A percentile compares a stretch with the other conserved stretches of the same genome.
Conservation (phyloP, 2,113 vertebrate genomes). For the human (Homo sapiens) region DNA sequence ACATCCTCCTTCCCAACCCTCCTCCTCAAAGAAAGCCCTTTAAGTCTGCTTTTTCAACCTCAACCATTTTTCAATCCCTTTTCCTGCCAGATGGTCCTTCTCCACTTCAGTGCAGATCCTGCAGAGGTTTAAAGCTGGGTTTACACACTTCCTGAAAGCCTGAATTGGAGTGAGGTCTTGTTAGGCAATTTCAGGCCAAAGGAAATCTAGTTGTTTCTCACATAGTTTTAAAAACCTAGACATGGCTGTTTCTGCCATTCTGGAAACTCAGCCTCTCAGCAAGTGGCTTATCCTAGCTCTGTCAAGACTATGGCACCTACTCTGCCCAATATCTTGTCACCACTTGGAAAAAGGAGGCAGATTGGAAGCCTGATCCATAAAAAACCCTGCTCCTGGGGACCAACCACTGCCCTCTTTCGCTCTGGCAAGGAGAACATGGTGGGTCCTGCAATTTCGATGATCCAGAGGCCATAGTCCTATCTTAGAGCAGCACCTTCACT, state of each 20-base stretch:
- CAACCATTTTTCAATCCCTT: conserved; percentile 25
- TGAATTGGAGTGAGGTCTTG: conserved; percentile 46
- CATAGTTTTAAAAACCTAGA: conserved; percentile 25
- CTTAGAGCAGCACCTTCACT: neutral
- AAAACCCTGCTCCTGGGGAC: neutral
- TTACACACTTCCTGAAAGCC: conserved; percentile 64
- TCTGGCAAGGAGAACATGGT: neutral
- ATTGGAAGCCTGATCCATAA: neutral
- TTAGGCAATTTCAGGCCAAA: conserved; percentile 53
- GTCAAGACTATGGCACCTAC: neutral
- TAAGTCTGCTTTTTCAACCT: conserved; percentile 53
- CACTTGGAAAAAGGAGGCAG: neutral
- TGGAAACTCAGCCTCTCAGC: neutral
- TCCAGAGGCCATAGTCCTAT: neutral
- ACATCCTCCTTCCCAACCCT: conserved; percentile 48
- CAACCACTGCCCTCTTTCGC: neutral
- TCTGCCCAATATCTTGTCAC: neutral
- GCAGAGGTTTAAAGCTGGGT: conserved; percentile 34
- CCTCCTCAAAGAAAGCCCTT: conserved; percentile 48
- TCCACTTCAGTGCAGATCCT: conserved; percentile 59
- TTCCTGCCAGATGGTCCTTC: conserved; percentile 63
- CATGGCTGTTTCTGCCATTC: conserved; percentile 16
- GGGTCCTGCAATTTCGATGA: neutral
- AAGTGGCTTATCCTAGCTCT: neutral
- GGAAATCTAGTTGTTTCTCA: conserved; percentile 59